These are phyloP conservation scores for Agrotis clavis DNA, from an alignment of 2,888 invertebrate genomes.

Conservation along the genomic window DNA sequence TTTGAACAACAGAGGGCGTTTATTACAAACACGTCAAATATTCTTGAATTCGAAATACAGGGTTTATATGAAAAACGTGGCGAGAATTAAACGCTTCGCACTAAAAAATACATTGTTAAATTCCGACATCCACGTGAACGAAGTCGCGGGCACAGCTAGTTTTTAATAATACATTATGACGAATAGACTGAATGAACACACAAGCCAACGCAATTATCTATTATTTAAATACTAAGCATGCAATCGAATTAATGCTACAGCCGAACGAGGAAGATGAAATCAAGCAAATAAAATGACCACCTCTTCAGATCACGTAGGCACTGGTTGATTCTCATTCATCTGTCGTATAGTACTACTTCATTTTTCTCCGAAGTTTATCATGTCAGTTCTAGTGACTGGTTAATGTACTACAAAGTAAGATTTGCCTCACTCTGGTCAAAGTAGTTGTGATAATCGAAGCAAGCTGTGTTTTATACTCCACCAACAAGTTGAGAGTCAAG, in stretches of 20 bases:
- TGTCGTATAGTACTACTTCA: constrained; percentile 31
- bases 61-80: too few species aligned
- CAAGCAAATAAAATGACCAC: constrained; percentile 39
- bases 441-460: neutral
- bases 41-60: too few species aligned
- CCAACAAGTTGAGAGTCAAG: neutral
- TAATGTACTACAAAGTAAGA: constrained; percentile 10
- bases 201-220: constrained; percentile 50
- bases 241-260: constrained; percentile 44
- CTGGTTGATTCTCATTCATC: constrained; percentile 58
- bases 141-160: too few species aligned
- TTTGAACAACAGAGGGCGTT: too few species aligned
- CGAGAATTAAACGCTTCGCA: too few species aligned
- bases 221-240: constrained; percentile 39
- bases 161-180: constrained; percentile 68
- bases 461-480: constrained; percentile 1
- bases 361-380: constrained; percentile 19
- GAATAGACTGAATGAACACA: constrained; percentile 54
- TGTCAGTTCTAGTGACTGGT: neutral
- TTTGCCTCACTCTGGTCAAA: constrained; percentile 20
- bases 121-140: too few species aligned
- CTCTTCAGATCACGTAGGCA: constrained; percentile 55
- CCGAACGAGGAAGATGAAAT: constrained; percentile 55
- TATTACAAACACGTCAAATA: too few species aligned
- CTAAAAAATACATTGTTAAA: too few species aligned